These are phyloP conservation scores for Nyctereutes procyonoides DNA, from an alignment of 2,113 vertebrate genomes.

Conservation along the genomic window DNA sequence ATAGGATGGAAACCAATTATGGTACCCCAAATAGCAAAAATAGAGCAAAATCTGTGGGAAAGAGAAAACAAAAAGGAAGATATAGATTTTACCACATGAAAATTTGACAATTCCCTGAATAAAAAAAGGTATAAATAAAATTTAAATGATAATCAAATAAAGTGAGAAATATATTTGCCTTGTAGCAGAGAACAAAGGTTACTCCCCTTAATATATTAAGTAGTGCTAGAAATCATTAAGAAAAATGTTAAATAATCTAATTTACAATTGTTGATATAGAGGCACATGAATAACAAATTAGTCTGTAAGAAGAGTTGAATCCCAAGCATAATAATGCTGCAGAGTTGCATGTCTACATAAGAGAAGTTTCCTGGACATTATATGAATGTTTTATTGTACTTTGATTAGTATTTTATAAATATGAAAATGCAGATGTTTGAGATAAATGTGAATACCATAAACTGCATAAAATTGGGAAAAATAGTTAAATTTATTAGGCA, in stretches of 20 bases:
- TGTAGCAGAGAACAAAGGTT: background rate
- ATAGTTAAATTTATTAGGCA: background rate
- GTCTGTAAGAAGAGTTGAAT: background rate
- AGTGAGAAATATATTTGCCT: background rate
- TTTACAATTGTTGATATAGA: background rate
- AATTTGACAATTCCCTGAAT: background rate
- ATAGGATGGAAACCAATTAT: background rate
- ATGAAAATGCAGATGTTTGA: background rate
- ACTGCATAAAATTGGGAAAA: background rate
- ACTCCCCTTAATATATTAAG: background rate
- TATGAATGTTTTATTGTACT: background rate
- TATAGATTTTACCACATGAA: background rate
- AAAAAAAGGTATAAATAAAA: background rate
- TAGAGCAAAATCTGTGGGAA: background rate
- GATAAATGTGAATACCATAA: background rate
- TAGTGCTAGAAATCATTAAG: background rate
- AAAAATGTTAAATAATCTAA: background rate
- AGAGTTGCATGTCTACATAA: background rate
- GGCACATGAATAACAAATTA: background rate
- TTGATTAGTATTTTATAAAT: conserved; percentile 27
- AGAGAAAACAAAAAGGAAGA: background rate
- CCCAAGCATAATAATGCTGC: background rate
- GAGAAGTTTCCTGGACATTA: background rate
- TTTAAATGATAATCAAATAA: conserved; percentile 4
- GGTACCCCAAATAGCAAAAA: background rate